These are phyloP conservation scores for Drosophila jambulina DNA, from an alignment of 1,140 invertebrate species.

Conservation along the genomic window DNA sequence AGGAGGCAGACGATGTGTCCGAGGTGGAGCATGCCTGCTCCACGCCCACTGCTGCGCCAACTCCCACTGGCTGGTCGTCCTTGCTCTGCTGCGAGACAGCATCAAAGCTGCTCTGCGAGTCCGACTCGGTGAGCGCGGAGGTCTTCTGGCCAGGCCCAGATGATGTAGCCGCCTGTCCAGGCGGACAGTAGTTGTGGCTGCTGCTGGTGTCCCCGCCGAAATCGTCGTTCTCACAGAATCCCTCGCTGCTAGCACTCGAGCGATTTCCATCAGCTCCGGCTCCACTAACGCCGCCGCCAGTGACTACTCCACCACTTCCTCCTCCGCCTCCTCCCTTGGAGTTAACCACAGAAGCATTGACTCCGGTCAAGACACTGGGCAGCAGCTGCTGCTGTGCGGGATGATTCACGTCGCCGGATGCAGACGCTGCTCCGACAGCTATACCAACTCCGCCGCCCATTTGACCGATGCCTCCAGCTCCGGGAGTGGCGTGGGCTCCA, in stretches of 20 bases:
- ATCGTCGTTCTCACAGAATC: constrained; percentile 97
- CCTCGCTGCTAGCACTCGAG: constrained; percentile 97
- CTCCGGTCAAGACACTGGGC: neutral
- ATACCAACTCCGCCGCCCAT: constrained; percentile 2
- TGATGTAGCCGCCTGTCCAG: constrained; percentile 23
- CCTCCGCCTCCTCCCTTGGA: constrained; percentile 9
- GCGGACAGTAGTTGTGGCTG: constrained; percentile 76
- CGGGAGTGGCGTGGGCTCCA: neutral
- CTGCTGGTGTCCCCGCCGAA: constrained; percentile 87
- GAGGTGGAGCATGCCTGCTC: constrained; percentile 71
- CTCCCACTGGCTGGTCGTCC: constrained; percentile 40
- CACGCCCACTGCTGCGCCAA: constrained; percentile 24
- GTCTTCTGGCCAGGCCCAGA: constrained; percentile 56
- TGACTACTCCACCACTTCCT: neutral
- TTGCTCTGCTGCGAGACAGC: constrained; percentile 69
- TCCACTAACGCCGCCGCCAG: constrained; percentile 2
- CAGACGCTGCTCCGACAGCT: neutral
- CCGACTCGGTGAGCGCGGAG: constrained; percentile 64
- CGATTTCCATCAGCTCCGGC: constrained; percentile 91
- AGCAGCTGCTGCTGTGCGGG: constrained; percentile 11
- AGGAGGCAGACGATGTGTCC: constrained; percentile 73
- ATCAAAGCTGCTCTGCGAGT: constrained; percentile 77
- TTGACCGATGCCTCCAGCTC: neutral
- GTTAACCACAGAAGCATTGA: constrained; percentile 2
- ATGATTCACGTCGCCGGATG: constrained; percentile 20